Evolutionary conservation across 2,113 vertebrate genomes (phyloP).

Genomic region (Forbesichthys agassizii): DNA sequence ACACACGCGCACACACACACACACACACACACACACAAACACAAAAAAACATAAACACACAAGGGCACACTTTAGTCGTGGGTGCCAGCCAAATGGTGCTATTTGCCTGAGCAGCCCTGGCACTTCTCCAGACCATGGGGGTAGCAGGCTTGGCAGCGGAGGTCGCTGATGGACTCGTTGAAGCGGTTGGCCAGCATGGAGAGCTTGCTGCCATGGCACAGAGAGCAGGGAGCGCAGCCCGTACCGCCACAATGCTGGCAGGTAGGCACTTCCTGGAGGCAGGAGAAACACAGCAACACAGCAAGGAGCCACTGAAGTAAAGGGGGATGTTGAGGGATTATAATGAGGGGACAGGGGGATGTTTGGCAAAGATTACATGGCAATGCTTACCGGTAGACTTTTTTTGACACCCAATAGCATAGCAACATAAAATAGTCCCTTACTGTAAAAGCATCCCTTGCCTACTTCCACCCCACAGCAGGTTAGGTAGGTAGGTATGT

Average conservation of each 20-base stretch:
- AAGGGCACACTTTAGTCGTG: neutral
- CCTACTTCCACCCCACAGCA: too few species aligned
- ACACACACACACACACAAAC: neutral
- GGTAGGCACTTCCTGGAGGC: conserved; percentile 68
- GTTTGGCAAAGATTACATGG: neutral
- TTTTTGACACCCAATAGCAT: too few species aligned
- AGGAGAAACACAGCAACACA: conserved; percentile 35
- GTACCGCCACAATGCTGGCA: conserved; percentile 89
- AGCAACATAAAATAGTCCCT: too few species aligned
- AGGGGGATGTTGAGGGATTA: neutral
- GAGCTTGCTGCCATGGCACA: conserved; percentile 98
- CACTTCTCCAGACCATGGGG: conserved; percentile 88
- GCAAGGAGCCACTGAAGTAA: conserved; percentile 5
- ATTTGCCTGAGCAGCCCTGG: conserved; percentile 77
- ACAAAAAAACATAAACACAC: neutral
- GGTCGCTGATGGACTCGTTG: conserved; percentile 90
- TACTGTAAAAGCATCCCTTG: too few species aligned
- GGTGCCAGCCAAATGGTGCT: conserved; percentile 42
- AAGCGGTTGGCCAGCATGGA: conserved; percentile 96
- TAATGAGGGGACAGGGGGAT: neutral
- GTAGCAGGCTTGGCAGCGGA: conserved; percentile 91
- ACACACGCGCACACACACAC: conserved; percentile 7
- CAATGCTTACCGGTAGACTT: neutral
- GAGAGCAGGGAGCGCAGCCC: conserved; percentile 88
- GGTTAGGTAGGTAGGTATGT: neutral